Evolutionary conservation across 1,140 invertebrate genomes (phyloP).

Genomic region (Pararge aegeria): DNA sequence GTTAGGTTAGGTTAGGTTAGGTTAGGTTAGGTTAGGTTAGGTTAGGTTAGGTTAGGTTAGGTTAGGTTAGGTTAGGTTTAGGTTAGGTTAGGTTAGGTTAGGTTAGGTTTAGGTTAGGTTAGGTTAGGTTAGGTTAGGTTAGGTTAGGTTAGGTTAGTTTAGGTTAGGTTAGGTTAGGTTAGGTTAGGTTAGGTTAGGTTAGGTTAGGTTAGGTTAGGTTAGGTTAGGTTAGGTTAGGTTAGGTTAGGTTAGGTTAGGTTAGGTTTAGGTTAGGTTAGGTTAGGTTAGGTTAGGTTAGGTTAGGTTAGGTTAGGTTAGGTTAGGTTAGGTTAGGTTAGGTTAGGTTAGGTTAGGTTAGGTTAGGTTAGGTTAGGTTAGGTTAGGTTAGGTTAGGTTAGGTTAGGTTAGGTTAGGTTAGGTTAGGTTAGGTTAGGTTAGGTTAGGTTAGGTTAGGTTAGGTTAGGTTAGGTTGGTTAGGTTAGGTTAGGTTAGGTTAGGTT

Average conservation of each 20-base stretch:
- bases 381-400: constrained; percentile 31
- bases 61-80: too few species aligned
- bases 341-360: constrained; percentile 39
- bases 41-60: constrained; percentile 32
- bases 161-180: constrained; percentile 34
- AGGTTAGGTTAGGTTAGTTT: too few species aligned
- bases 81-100: too few species aligned
- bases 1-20: constrained; percentile 27
- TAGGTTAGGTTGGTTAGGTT: too few species aligned
- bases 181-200: constrained; percentile 34
- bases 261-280: too few species aligned
- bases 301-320: constrained; percentile 24
- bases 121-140: constrained; percentile 26
- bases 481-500: constrained; percentile 39
- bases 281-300: constrained; percentile 27
- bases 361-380: constrained; percentile 38
- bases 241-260: constrained; percentile 36
- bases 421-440: constrained; percentile 12
- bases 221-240: constrained; percentile 34
- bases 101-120: too few species aligned
- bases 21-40: constrained; percentile 17
- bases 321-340: constrained; percentile 33
- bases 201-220: constrained; percentile 33
- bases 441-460: constrained; percentile 35
- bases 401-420: too few species aligned